Conservation (phyloP, 2,113 vertebrate genomes). For the Rynchops niger region DNA sequence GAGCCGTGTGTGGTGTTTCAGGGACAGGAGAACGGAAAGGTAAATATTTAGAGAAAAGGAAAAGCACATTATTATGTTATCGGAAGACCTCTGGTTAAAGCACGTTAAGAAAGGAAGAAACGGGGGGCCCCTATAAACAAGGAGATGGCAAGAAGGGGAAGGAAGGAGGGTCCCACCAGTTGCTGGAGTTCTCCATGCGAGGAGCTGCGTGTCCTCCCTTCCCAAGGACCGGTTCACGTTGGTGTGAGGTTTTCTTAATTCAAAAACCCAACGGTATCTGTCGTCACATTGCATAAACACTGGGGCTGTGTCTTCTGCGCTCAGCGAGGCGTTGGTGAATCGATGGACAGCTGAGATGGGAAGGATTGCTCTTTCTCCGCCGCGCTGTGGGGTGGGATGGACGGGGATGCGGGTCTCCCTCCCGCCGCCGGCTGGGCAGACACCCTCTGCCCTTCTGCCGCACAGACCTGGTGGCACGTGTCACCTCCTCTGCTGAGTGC, state of each 20-base stretch:
- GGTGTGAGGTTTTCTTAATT: not conserved
- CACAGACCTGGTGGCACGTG: not conserved
- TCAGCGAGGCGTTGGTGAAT: accelerated
- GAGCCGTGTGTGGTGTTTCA: not conserved
- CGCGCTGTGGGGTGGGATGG: not conserved
- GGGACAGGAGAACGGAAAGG: not conserved
- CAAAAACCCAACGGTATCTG: not conserved
- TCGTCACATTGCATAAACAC: not conserved
- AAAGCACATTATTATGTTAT: not conserved
- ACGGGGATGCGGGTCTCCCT: not conserved
- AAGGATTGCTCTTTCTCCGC: too few relatives aligned
- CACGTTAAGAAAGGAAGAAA: not conserved
- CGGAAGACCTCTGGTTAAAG: not conserved
- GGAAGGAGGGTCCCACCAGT: not conserved
- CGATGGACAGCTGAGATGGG: not conserved
- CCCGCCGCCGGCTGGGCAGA: not conserved
- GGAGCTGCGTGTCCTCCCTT: not conserved
- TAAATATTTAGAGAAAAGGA: not conserved
- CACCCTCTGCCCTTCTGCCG: not conserved
- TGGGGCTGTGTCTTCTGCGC: not conserved
- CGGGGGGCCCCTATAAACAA: not conserved
- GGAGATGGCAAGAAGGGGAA: not conserved
- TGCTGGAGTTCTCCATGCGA: not conserved
- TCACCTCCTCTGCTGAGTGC: not conserved
- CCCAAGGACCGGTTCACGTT: accelerated